Base-by-base conservation (phyloP, 2,113 vertebrate genomes). In the Urocolius indicus region DNA sequence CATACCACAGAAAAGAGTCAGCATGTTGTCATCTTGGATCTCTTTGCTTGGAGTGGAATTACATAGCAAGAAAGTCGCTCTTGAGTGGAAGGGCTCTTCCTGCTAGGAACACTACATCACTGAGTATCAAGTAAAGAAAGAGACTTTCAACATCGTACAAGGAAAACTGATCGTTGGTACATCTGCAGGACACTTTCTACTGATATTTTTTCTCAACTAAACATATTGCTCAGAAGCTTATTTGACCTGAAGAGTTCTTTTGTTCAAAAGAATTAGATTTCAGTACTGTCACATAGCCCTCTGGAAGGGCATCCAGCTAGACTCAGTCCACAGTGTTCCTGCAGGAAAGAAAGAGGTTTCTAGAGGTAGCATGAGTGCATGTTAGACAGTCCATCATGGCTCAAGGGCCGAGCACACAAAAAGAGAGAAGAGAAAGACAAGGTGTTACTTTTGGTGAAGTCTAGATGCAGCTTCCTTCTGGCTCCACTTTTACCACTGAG, bases 11-110 rank as follows among this genome's bases (percentile, higher is more conserved):
- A 58, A 93, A 68, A 41, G 58, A 94, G 54, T 87, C 87, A 89
- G 94, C 74, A 10, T 79, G 81, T 79, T 96, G 93, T 93, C 91
- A 89, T 84, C 54, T 79, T 87, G 66, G 69, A 95, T 92, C 77
- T 76, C 36, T 78, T 89, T 78, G 45, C 77, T 43, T 75, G n/a
- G 48, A 90, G 49, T 87, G 41, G 61, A 78, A 82, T 52, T 76
- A 61, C 54, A 86, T 6, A 72, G 81, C 54, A 92, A 89, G 77
- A 78, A 94, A 94, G 92, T 21, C 49, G 92, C 49, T 68, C 65
- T 36, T 61, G 30, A 65, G 54, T 91, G 69, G 84, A 68, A 95
- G 83, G 67, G 43, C n/a, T 91, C 66, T 55, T 75, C 66, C 91
- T 85, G 69, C 54, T 91, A 79, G 45, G 77, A 89, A 84, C 38